A percentile compares a stretch with the other conserved stretches of the same genome.
These are phyloP conservation scores for Chrysoperla carnea DNA, from an alignment of 1,140 invertebrate genomes.

Conservation along the genomic window DNA sequence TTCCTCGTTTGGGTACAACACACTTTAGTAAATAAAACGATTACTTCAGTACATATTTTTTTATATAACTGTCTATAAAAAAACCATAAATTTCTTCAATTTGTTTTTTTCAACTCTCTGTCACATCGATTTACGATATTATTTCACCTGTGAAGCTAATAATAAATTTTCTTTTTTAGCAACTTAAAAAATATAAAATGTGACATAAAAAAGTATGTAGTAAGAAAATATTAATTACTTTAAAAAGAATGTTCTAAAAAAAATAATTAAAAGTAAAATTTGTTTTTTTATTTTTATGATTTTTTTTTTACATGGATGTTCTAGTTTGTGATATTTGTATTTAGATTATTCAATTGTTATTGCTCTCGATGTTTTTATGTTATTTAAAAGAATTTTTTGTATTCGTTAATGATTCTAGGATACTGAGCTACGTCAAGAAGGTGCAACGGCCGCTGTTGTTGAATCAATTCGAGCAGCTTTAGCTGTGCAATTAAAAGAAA, in stretches of 20 bases:
- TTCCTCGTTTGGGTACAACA: too few species aligned
- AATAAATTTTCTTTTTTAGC: too few species aligned
- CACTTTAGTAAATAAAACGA: too few species aligned
- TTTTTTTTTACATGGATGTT: neutral
- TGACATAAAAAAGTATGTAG: neutral
- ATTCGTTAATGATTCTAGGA: conserved; percentile 10
- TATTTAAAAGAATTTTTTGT: conserved; percentile 28
- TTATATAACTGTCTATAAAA: too few species aligned
- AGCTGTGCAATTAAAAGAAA: conserved; percentile 72
- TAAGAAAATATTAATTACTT: neutral
- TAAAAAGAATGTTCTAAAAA: neutral
- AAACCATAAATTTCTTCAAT: too few species aligned
- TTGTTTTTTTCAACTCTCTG: too few species aligned
- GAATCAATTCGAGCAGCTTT: conserved; percentile 72
- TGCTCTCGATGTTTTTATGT: conserved; percentile 2
- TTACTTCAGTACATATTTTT: too few species aligned
- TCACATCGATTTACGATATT: too few species aligned
- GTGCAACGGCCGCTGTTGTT: conserved; percentile 67
- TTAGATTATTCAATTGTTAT: neutral
- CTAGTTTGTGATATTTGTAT: neutral
- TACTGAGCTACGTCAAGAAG: conserved; percentile 57
- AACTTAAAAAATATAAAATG: too few species aligned
- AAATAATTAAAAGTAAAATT: neutral
- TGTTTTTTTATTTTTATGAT: neutral
- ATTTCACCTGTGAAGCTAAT: too few species aligned